phyloP scores from a whole-genome alignment of 2,113 vertebrate species.

The Elaphurus davidianus region DNA sequence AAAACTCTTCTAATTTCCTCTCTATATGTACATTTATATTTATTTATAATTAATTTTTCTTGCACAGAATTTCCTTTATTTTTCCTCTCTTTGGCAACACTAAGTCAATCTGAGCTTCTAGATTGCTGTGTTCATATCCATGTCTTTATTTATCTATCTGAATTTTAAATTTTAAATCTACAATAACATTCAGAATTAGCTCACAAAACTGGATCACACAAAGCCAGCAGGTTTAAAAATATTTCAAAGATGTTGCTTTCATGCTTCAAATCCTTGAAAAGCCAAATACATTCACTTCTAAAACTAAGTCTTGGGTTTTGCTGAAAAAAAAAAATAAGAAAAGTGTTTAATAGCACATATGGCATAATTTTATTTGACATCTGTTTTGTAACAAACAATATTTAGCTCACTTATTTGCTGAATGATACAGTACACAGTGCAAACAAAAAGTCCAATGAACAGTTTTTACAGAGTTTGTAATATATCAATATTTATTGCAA shows the following conservation, averaged over 20 bases:
- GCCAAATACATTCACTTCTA: slow-evolving; percentile 81
- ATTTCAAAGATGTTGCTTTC: slow-evolving; percentile 80
- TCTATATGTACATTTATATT: background rate
- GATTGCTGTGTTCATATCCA: background rate
- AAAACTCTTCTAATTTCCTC: slow-evolving; percentile 14
- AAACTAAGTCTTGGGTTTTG: slow-evolving; percentile 83
- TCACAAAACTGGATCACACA: slow-evolving; percentile 73
- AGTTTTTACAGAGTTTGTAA: slow-evolving; percentile 84
- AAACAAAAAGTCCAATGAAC: slow-evolving; percentile 89
- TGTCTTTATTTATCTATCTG: slow-evolving; percentile 36
- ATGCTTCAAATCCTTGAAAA: slow-evolving; percentile 83
- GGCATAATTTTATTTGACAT: slow-evolving; percentile 92
- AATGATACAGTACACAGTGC: slow-evolving; percentile 87
- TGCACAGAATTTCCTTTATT: background rate
- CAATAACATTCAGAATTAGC: slow-evolving; percentile 61
- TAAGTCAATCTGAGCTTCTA: background rate
- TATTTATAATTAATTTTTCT: background rate
- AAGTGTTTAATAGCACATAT: slow-evolving; percentile 91
- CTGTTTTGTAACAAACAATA: slow-evolving; percentile 92
- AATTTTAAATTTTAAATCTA: slow-evolving; percentile 66
- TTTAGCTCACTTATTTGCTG: slow-evolving; percentile 91
- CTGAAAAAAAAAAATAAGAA: slow-evolving; percentile 80
- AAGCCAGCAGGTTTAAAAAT: slow-evolving; percentile 80
- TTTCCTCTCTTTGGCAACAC: background rate
- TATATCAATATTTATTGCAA: slow-evolving; percentile 87